Evolutionary conservation across 1,140 invertebrate genomes (phyloP), one percentile per base, ranked within the genome.

Genomic region (Coelopa frigida): DNA sequence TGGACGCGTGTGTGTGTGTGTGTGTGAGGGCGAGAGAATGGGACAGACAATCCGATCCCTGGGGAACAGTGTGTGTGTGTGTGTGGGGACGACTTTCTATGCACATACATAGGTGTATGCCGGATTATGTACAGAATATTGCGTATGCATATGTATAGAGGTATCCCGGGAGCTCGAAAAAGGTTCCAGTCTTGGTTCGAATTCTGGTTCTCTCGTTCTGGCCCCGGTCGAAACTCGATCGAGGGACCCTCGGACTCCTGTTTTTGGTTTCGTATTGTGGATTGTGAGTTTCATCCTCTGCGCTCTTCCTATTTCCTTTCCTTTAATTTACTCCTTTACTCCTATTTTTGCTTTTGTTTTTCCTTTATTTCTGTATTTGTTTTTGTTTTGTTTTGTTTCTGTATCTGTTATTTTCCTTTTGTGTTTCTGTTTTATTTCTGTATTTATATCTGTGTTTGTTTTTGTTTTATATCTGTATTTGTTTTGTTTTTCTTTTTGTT

Each of bases 31-130:
- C 45, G n/a, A n/a, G n/a, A n/a, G n/a, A n/a, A n/a, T n/a, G n/a
- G n/a, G n/a, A n/a, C n/a, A n/a, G n/a, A n/a, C n/a, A n/a, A n/a
- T n/a, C n/a, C n/a, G n/a, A n/a, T n/a, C n/a, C n/a, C n/a, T n/a
- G n/a, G n/a, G n/a, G n/a, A n/a, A n/a, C n/a, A n/a, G 40, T 51
- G 31, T 44, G 38, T 46, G 24, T 36, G 39, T 52, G 23, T 53
- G 35, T 29, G 18, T 10, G 18, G 32, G 17, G 17, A 20, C 23
- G 4, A 15, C 18, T 33, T 26, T 37, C 7, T 24, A 10, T 14
- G 35, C 27, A 10, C 15, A 3, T 33, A n/a, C 2, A 10, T 44
- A 7, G 33, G 18, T 35, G 2, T 44, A 33, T 35, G 23, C 47
- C 33, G n/a, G n/a, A n/a, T n/a, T 50, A 43, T 56, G 26, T 29